Evolutionary conservation across 2,797 vertebrate species (phyloP).

Genomic region (Moxostoma hubbsi): DNA sequence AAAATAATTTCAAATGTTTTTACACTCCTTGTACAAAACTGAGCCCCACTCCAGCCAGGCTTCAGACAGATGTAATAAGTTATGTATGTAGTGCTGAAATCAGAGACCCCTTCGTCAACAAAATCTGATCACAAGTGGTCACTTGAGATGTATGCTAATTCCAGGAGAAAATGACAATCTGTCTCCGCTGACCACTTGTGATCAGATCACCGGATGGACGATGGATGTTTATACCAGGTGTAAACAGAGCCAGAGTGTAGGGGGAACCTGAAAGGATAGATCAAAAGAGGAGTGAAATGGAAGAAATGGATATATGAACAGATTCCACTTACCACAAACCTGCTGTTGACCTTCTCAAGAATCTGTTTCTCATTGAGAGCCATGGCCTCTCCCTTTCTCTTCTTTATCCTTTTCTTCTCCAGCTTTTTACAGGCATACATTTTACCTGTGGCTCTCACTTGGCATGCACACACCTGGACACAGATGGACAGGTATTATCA

Average conservation of each 20-base stretch:
- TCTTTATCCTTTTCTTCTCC: constrained; percentile 98
- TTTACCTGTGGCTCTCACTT: constrained; percentile 95
- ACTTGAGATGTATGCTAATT: background rate
- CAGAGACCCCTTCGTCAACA: no score
- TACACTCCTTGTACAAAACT: no score
- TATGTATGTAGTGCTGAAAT: no score
- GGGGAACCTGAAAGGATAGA: background rate
- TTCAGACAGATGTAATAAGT: no score
- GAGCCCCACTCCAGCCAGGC: no score
- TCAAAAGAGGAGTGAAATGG: background rate
- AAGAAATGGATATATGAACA: constrained; percentile 30
- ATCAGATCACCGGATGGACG: background rate
- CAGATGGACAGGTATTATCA: constrained; percentile 2
- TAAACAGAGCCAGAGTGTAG: background rate
- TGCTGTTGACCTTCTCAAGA: constrained; percentile 99
- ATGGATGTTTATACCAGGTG: constrained; percentile 2
- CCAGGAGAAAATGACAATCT: background rate
- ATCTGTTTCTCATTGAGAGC: constrained; percentile 97
- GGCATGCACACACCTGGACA: constrained; percentile 92
- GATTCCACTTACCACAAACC: constrained; percentile 90
- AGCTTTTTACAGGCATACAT: constrained; percentile 99
- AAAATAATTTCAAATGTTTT: no score
- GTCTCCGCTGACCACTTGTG: background rate
- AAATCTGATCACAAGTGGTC: no score
- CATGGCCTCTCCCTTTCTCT: constrained; percentile 96